Conservation (phyloP, 2,888 invertebrate species). For the Dicyrtoma fusca region DNA sequence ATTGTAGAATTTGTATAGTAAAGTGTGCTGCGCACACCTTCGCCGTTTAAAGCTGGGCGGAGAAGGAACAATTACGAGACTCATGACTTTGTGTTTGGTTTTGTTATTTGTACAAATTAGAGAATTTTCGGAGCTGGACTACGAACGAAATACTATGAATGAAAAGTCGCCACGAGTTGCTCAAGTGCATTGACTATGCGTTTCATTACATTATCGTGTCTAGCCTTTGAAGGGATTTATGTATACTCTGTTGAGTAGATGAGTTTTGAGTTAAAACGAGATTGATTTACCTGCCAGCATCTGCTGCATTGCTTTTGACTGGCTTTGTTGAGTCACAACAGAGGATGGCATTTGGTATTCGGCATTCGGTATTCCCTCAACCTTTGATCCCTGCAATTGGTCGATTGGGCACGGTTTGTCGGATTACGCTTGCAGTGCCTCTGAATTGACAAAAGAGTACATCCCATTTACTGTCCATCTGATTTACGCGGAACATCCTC, state of each 20-base stretch:
- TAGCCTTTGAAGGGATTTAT: too few relatives aligned
- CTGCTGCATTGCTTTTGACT: slow-evolving; percentile 3
- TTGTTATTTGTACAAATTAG: background rate
- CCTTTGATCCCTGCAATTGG: slow-evolving; percentile 38
- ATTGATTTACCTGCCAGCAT: slow-evolving; percentile 31
- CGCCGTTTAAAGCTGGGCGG: too few relatives aligned
- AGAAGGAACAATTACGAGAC: too few relatives aligned
- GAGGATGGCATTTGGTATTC: too few relatives aligned
- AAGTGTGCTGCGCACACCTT: too few relatives aligned
- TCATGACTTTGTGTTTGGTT: too few relatives aligned
- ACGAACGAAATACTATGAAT: background rate
- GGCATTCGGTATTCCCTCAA: background rate
- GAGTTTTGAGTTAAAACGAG: background rate
- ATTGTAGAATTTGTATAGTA: too few relatives aligned
- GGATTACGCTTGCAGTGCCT: slow-evolving; percentile 35
- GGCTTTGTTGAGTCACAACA: background rate
- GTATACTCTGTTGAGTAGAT: too few relatives aligned
- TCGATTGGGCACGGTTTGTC: slow-evolving; percentile 47
- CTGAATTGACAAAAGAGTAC: slow-evolving; percentile 28
- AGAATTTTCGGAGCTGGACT: background rate
- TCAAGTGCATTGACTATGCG: too few relatives aligned
- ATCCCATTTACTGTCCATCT: slow-evolving; percentile 27
- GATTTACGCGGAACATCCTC: slow-evolving; percentile 37
- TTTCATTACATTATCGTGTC: too few relatives aligned
- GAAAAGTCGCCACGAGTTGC: too few relatives aligned